Evolutionary conservation across 2,797 vertebrate genomes (phyloP), one percentile per base, ranked within the genome.

Genomic region (Hipposideros larvatus): DNA sequence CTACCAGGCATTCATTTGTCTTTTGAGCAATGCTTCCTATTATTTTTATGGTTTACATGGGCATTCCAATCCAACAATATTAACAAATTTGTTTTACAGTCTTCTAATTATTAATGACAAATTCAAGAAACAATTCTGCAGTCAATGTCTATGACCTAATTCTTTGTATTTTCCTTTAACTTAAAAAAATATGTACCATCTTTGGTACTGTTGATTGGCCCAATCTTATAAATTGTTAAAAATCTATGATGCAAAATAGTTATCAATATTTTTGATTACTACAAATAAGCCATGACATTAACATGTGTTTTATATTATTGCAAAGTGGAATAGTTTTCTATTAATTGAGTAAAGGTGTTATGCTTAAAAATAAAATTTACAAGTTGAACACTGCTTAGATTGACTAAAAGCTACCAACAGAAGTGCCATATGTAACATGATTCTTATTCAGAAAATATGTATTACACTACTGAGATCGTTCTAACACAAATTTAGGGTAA

Each of bases 201-300:
- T 90, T 93, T 75, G 53, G 37, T 65, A 75, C 10, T 66, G 57
- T 15, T 75, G n/a, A 94, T 31, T 18, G 74, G 26, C 22, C 46
- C 46, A 75, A 9, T 77, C 73, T 73, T 73, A 37, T 26, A 94
- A 73, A 95, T 18, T 57, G 11, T 93, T 31, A 88, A 79, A 79
- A 75, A 78, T 78, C 26, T 63, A 51, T 91, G 31, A 65, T 41
- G 31, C n/a, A 84, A 78, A 65, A 66, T 66, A 95, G 13, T 95
- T 80, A 71, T 26, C 43, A 57, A 63, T 92, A 77, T n/a, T 90
- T 90, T 84, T 48, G 16, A 65, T 75, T 86, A 71, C 10, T 97
- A 94, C 63, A 66, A 82, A 43, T 1, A 79, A 65, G 18, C 34
- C 86, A 15, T 79, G 37, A 73, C 11, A 57, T 82, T 66, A 63